Conservation (phyloP, 2,888 invertebrate genomes). For the Charanyca ferruginea region DNA sequence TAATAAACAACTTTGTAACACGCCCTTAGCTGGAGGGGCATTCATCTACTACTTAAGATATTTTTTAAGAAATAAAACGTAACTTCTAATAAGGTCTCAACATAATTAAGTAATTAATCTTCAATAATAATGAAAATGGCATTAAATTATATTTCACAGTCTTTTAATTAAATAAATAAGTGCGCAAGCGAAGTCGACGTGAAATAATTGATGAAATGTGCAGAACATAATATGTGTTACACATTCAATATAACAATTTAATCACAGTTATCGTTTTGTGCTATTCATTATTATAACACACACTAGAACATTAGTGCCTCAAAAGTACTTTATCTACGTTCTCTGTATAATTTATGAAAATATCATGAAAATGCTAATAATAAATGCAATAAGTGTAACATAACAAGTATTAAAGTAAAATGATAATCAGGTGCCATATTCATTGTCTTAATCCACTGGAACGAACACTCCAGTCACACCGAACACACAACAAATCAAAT, state of each 20-base stretch:
- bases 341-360: constrained; percentile 41
- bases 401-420: constrained; percentile 50
- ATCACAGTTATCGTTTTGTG: constrained; percentile 64
- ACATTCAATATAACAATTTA: constrained; percentile 49
- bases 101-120: constrained; percentile 74
- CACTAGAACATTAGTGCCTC: constrained; percentile 20
- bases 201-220: constrained; percentile 45
- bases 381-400: constrained; percentile 66
- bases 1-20: constrained; percentile 78
- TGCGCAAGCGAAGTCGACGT: constrained; percentile 71
- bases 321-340: constrained; percentile 21
- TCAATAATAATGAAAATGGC: constrained; percentile 82
- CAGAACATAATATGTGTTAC: constrained; percentile 32
- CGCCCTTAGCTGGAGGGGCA: constrained; percentile 65
- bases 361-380: constrained; percentile 64
- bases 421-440: constrained; percentile 60
- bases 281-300: constrained; percentile 42
- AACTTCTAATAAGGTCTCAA: constrained; percentile 69
- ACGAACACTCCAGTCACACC: constrained; percentile 40
- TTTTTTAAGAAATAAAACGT: constrained; percentile 71
- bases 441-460: constrained; percentile 39
- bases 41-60: constrained; percentile 64
- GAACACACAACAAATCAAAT: constrained; percentile 42
- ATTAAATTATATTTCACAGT: constrained; percentile 86
- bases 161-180: constrained; percentile 83